Evolutionary conservation across 2,797 vertebrate species (phyloP).

Genomic region (Odontamblyopus lacepedii): DNA sequence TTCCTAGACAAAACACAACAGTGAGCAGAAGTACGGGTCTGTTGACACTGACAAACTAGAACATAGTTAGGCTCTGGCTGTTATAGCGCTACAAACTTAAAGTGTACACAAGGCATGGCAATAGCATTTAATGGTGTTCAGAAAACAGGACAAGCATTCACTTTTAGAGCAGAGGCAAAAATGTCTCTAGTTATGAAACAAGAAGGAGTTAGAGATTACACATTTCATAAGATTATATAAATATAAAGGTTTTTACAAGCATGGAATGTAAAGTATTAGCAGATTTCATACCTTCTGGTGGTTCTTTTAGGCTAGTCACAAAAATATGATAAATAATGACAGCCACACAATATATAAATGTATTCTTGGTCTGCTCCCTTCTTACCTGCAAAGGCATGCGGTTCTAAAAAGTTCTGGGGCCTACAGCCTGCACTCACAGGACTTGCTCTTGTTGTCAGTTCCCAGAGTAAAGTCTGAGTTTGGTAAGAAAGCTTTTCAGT

Average conservation of each 20-base stretch:
- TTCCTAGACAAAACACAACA: not conserved
- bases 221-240: not conserved
- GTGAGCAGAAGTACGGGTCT: not conserved
- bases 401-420: no score
- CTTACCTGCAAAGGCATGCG: no score
- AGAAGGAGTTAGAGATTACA: not conserved
- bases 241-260: no score
- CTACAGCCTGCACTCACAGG: no score
- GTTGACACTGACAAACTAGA: not conserved
- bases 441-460: no score
- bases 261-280: no score
- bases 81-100: conserved; percentile 8
- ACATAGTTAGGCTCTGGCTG: not conserved
- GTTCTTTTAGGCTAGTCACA: no score
- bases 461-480: no score
- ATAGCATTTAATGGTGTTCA: not conserved
- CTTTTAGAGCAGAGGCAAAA: not conserved
- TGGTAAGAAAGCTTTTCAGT: no score
- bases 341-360: no score
- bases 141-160: conserved; percentile 10
- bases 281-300: not conserved
- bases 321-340: not conserved
- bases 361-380: no score
- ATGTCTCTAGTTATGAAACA: not conserved
- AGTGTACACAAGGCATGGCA: conserved; percentile 1